Conservation (phyloP, 2,888 invertebrate species). For the Drosophila affinis region DNA sequence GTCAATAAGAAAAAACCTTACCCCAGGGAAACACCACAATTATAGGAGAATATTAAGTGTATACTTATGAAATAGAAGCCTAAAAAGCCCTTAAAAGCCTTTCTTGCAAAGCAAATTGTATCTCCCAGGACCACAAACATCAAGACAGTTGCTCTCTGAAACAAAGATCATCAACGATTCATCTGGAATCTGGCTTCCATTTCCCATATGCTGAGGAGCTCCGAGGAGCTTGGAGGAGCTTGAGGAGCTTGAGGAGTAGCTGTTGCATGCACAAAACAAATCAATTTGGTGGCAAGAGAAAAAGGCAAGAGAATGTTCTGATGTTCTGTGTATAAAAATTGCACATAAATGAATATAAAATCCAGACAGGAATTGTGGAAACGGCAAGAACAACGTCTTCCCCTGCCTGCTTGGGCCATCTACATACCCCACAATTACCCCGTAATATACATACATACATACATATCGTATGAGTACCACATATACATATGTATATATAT, state of each 20-base stretch:
- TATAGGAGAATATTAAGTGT: too few species aligned
- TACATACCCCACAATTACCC: background rate
- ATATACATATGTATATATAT: background rate
- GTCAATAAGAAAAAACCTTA: too few species aligned
- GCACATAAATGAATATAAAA: slow-evolving; percentile 40
- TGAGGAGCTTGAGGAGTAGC: too few species aligned
- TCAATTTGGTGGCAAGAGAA: slow-evolving; percentile 26
- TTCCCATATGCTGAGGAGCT: background rate
- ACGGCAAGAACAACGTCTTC: slow-evolving; percentile 28
- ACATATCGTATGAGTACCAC: background rate
- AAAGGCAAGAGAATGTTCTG: slow-evolving; percentile 16
- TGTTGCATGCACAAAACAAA: slow-evolving; percentile 27
- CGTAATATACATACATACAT: background rate
- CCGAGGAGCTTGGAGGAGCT: too few species aligned
- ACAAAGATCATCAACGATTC: too few species aligned
- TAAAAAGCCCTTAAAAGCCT: too few species aligned
- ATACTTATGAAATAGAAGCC: too few species aligned
- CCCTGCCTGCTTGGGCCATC: slow-evolving; percentile 23
- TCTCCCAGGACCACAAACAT: too few species aligned
- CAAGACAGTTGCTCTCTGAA: background rate
- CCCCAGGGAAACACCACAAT: too few species aligned
- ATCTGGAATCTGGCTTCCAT: slow-evolving; percentile 26
- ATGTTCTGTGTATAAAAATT: slow-evolving; percentile 12
- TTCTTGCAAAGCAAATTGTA: too few species aligned
- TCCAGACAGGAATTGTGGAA: slow-evolving; percentile 22